Evolutionary conservation across 2,797 vertebrate genomes (phyloP).

Genomic region (Carduelis carduelis): DNA sequence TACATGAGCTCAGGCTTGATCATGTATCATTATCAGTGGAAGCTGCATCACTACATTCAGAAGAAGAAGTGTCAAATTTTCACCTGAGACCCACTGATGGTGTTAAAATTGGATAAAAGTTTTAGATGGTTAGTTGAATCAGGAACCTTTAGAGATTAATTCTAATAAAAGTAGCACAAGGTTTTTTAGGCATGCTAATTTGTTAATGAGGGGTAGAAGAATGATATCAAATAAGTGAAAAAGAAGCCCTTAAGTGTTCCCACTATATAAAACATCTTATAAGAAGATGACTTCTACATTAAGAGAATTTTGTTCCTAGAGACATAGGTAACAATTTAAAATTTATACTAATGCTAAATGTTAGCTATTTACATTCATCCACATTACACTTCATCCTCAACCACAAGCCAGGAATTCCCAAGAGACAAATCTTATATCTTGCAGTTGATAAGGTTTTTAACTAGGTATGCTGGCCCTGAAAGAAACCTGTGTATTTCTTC

Average conservation of each 20-base stretch:
- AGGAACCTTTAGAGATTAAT: neutral
- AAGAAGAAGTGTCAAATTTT: neutral
- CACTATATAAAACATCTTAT: neutral
- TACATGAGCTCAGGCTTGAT: neutral
- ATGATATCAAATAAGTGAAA: neutral
- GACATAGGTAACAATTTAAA: neutral
- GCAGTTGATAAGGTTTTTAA: neutral
- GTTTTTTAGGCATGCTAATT: neutral
- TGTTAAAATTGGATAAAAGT: neutral
- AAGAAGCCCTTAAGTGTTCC: neutral
- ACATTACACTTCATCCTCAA: neutral
- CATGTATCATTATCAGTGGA: neutral
- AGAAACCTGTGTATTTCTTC: neutral
- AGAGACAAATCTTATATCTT: neutral
- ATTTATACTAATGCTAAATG: neutral
- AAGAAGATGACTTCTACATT: neutral
- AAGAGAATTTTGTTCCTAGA: neutral
- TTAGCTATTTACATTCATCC: neutral
- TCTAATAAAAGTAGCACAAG: neutral
- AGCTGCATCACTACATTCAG: neutral
- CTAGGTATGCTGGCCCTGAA: neutral
- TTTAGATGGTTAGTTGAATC: neutral
- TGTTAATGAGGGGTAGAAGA: neutral
- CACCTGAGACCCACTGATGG: neutral
- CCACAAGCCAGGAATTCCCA: neutral